Conservation (phyloP, 1,140 invertebrate species). For the Cryptotermes secundus region DNA sequence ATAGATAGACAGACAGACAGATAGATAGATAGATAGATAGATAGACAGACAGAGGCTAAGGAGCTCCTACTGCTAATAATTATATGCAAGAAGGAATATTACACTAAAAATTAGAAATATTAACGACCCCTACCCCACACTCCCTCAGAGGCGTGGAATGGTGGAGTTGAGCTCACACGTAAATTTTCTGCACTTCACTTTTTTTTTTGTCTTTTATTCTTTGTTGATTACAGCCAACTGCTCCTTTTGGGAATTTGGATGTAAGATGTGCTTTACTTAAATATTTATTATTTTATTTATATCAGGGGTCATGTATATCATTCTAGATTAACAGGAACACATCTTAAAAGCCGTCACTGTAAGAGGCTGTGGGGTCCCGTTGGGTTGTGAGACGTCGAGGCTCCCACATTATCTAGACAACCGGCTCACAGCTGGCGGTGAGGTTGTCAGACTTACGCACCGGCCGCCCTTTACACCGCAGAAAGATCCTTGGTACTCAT, state of each 20-base stretch:
- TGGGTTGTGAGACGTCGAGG: too few species aligned
- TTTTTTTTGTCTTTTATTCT: background rate
- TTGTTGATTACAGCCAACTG: background rate
- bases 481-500: too few species aligned
- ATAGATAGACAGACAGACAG: background rate
- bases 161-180: background rate
- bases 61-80: background rate
- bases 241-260: background rate
- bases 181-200: background rate
- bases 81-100: background rate
- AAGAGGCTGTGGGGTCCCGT: too few species aligned
- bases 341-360: too few species aligned
- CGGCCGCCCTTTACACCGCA: too few species aligned
- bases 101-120: background rate
- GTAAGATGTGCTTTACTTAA: background rate
- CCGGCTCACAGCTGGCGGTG: too few species aligned
- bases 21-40: background rate
- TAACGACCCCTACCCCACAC: background rate
- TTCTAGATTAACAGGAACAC: too few species aligned
- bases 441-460: too few species aligned
- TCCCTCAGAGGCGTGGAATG: background rate
- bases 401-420: too few species aligned
- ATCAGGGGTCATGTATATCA: too few species aligned
- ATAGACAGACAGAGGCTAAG: background rate
- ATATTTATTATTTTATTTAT: background rate